These are phyloP conservation scores for Arge pagana DNA, from an alignment of 2,888 invertebrate genomes.

Conservation along the genomic window DNA sequence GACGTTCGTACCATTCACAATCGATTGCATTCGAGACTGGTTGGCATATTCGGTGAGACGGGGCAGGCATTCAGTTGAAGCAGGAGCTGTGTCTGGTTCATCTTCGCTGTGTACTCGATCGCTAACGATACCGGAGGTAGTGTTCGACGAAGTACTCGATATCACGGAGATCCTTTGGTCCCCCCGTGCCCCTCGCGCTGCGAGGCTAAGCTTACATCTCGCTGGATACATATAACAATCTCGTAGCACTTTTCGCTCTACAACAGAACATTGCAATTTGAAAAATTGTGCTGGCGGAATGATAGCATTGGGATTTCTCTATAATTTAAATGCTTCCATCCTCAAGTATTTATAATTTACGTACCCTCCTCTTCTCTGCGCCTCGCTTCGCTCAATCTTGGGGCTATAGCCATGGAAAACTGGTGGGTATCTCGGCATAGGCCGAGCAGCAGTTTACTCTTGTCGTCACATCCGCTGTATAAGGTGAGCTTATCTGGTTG, in stretches of 20 bases:
- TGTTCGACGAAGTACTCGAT: slow-evolving; percentile 93
- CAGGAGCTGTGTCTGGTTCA: slow-evolving; percentile 88
- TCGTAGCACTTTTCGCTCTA: slow-evolving; percentile 67
- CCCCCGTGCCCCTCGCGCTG: slow-evolving; percentile 68
- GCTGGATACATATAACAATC: slow-evolving; percentile 76
- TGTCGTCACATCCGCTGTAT: slow-evolving; percentile 91
- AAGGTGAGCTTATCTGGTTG: slow-evolving; percentile 79
- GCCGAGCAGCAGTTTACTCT: slow-evolving; percentile 86
- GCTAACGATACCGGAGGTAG: slow-evolving; percentile 95
- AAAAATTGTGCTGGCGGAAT: no score
- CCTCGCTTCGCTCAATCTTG: slow-evolving; percentile 80
- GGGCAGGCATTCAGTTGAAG: slow-evolving; percentile 83
- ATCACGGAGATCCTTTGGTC: slow-evolving; percentile 89
- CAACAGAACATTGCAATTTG: slow-evolving; percentile 13
- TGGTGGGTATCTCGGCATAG: slow-evolving; percentile 93
- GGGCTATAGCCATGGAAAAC: slow-evolving; percentile 91
- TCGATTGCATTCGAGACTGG: slow-evolving; percentile 33
- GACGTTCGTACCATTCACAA: slow-evolving; percentile 37
- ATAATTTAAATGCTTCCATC: no score
- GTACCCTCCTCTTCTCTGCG: slow-evolving; percentile 81
- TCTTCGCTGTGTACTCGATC: slow-evolving; percentile 94
- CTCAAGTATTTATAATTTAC: slow-evolving; percentile 15
- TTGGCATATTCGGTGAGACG: slow-evolving; percentile 48
- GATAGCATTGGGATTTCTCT: no score
- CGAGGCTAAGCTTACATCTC: slow-evolving; percentile 64